Evolutionary conservation across 2,888 invertebrate genomes (phyloP).

Genomic region (Aproaerema taeniolella): DNA sequence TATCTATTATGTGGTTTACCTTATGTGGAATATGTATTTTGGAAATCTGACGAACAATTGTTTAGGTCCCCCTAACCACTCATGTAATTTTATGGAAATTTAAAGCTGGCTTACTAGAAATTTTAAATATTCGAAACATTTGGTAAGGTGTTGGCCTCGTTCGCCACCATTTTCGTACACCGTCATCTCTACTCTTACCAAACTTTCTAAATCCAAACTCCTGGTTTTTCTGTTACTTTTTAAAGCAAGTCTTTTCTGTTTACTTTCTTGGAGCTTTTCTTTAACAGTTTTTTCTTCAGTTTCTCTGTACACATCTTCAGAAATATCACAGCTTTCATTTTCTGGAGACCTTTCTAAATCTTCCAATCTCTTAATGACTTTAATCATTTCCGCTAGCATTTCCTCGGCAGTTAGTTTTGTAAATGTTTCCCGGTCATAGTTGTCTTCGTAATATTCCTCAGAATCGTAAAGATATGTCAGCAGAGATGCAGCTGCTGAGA

Average conservation of each 20-base stretch:
- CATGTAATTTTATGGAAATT: too few species aligned
- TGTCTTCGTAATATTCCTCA: slow-evolving; percentile 9
- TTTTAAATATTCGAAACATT: too few species aligned
- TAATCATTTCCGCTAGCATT: slow-evolving; percentile 5
- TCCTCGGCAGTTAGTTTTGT: slow-evolving; percentile 4
- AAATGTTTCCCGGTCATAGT: slow-evolving; percentile 7
- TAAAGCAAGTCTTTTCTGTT: slow-evolving; percentile 1
- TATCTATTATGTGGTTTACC: too few species aligned
- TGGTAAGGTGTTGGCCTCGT: neutral
- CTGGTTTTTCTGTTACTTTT: slow-evolving; percentile 1
- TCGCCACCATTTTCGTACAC: neutral
- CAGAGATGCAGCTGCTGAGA: slow-evolving; percentile 12
- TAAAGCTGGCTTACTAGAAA: too few species aligned
- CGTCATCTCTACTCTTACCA: too few species aligned
- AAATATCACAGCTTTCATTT: slow-evolving; percentile 1
- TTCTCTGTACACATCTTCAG: slow-evolving; percentile 2
- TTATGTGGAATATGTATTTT: too few species aligned
- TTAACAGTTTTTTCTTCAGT: slow-evolving; percentile 2
- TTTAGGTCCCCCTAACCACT: too few species aligned
- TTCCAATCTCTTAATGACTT: slow-evolving; percentile 6
- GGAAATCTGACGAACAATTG: too few species aligned
- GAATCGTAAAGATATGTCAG: slow-evolving; percentile 11
- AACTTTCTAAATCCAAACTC: neutral
- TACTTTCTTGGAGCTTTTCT: slow-evolving; percentile 4
- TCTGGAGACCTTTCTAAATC: slow-evolving; percentile 2